Base-by-base conservation (phyloP, 2,888 invertebrate genomes). In the Euzetes globulus region DNA sequence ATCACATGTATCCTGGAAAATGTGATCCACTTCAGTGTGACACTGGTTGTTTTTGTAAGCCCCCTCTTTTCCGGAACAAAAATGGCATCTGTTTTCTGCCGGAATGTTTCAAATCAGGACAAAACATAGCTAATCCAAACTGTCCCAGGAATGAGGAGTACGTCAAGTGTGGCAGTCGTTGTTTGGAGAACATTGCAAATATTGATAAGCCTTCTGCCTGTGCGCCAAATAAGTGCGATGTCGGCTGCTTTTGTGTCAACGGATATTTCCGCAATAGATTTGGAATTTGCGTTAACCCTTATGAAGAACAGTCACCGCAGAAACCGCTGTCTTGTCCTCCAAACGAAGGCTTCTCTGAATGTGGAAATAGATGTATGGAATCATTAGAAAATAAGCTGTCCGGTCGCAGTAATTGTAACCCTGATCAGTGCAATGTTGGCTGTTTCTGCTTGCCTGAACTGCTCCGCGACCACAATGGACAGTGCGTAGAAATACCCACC, bases 241-340 rank as follows among this genome's bases (percentile, higher is more conserved):
- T 65, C 65, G 65, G 65, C 6, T 65, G 65, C 65, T 65, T 65
- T 37, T 65, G 65, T 19, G 37, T 1, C 6, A 29, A 29, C n/a
- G 37, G 37, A 3, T 41, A 15, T 37, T 65, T n/a, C 37, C 37
- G 65, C 11, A 19, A 65, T 19, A 15, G n/a, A 5, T 11, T 15
- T 27, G 58, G 58, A 2, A 4, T 58, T 4, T 58, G 58, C 27
- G 27, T 58, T 27, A 1, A 25, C 3, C 58, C 58, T n/a, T n/a
- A n/a, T n/a, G n/a, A n/a, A n/a, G n/a, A n/a, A n/a, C n/a, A n/a
- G n/a, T n/a, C n/a, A 41, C 41, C 41, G 5, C 41, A 5, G 7
- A 41, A 5, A 9, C 11, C 11, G 41, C 52, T 17, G 6, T 11
- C 58, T 9, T 63, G 63, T 63, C 63, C 63, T 9, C n/a, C 15